These are phyloP conservation scores for Chloropsis cyanopogon DNA, from an alignment of 2,113 vertebrate species.

Conservation along the genomic window DNA sequence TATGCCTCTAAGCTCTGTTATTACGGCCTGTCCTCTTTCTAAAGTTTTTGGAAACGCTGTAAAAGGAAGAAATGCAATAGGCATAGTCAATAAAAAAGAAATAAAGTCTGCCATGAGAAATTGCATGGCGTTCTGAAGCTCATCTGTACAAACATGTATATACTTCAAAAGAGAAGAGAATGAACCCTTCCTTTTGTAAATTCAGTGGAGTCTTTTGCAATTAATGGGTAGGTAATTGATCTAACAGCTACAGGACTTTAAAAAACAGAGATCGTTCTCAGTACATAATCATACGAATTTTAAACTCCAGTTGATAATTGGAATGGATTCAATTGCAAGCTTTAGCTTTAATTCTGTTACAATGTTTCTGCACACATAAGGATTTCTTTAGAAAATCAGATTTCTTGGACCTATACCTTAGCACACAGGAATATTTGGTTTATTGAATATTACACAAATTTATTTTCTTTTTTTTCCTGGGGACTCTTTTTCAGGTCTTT, in stretches of 20 bases:
- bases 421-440: background rate
- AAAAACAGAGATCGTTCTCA: background rate
- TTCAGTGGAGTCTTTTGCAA: background rate
- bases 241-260: background rate
- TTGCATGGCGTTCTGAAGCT: background rate
- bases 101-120: conserved; percentile 1
- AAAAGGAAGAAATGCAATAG: background rate
- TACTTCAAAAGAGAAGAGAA: background rate
- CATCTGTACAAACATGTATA: background rate
- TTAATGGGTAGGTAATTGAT: background rate
- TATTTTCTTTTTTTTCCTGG: background rate
- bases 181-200: background rate
- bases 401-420: background rate
- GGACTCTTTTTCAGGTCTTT: background rate
- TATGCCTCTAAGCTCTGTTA: background rate
- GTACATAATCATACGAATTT: background rate
- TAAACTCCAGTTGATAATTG: background rate
- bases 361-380: background rate
- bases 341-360: background rate
- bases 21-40: background rate
- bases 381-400: background rate
- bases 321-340: background rate
- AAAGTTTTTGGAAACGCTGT: background rate
- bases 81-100: conserved; percentile 2
- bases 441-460: background rate